Base-by-base conservation (phyloP, 2,888 invertebrate genomes). In the Metacarcinus magister region DNA sequence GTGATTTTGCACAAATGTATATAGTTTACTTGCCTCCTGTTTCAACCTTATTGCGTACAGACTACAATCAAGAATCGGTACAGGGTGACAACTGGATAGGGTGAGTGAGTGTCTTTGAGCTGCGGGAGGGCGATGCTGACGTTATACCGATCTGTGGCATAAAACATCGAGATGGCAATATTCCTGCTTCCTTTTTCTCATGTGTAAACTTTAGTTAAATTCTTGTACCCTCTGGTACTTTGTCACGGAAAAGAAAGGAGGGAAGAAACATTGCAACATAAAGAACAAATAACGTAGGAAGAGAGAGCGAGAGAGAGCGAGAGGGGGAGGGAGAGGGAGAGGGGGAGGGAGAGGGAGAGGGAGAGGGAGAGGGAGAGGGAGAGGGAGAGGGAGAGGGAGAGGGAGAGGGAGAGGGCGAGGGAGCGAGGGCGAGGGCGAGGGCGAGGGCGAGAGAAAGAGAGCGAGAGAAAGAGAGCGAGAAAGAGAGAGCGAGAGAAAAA, bases 341-440 rank as follows among this genome's bases (percentile, higher is more conserved):
- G 44, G 7, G 89, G 2, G 89, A 89, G 89, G 2, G 89, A 89
- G 89, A 44, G 89, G 19, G 89, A 89, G 89, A 89, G 44, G 23
- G 44, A 89, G 44, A 89, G 89, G 32, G 89, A 89, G 89, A 44
- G 89, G 32, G 89, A 89, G 89, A 89, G 89, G 23, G 44, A 89
- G 89, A 44, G 89, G 32, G 89, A 89, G 89, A 89, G 39, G 23
- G 89, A 44, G 89, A 44, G 44, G 23, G 44, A 44, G 89, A 89
- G 32, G 19, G 32, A n/a, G n/a, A n/a, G n/a, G n/a, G n/a, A n/a
- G n/a, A n/a, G n/a, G n/a, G n/a, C n/a, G n/a, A n/a, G n/a, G n/a
- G n/a, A n/a, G n/a, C n/a, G n/a, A n/a, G n/a, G n/a, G n/a, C n/a
- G n/a, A n/a, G n/a, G n/a, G n/a, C n/a, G n/a, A n/a, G n/a, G n/a